These are phyloP conservation scores for Osmoderma eremita DNA, from an alignment of 2,888 invertebrate species.

Conservation along the genomic window DNA sequence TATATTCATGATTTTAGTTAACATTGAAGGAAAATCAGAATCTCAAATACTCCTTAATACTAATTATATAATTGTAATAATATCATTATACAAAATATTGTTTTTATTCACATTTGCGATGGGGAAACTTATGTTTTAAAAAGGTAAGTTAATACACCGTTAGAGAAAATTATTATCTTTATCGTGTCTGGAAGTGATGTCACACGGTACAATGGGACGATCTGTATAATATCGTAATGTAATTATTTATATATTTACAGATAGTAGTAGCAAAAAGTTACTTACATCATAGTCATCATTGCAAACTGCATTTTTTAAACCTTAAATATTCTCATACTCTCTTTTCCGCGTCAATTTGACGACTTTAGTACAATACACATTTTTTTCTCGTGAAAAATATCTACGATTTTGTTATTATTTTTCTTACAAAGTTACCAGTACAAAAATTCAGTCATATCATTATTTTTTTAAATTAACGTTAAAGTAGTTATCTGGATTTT, in stretches of 20 bases:
- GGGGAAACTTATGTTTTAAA: too few species aligned
- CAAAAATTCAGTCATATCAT: slow-evolving; percentile 45
- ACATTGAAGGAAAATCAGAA: neutral
- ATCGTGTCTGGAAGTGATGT: slow-evolving; percentile 1
- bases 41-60: neutral
- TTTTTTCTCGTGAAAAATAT: slow-evolving; percentile 42
- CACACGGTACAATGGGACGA: slow-evolving; percentile 10
- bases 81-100: slow-evolving; percentile 14
- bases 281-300: slow-evolving; percentile 20
- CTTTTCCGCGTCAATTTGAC: neutral
- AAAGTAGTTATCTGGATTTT: slow-evolving; percentile 34
- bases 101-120: too few species aligned
- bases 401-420: slow-evolving; percentile 34
- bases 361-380: slow-evolving; percentile 18
- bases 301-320: too few species aligned
- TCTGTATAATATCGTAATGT: slow-evolving; percentile 10
- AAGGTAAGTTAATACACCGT: too few species aligned
- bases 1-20: neutral
- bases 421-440: slow-evolving; percentile 40
- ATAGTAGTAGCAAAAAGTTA: slow-evolving; percentile 57
- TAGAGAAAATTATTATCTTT: too few species aligned
- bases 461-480: slow-evolving; percentile 15
- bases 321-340: slow-evolving; percentile 20
- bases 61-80: too few species aligned
- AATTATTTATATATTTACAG: slow-evolving; percentile 58